Evolutionary conservation across 1,140 invertebrate genomes (phyloP).

Genomic region (Leptopilina boulardi): DNA sequence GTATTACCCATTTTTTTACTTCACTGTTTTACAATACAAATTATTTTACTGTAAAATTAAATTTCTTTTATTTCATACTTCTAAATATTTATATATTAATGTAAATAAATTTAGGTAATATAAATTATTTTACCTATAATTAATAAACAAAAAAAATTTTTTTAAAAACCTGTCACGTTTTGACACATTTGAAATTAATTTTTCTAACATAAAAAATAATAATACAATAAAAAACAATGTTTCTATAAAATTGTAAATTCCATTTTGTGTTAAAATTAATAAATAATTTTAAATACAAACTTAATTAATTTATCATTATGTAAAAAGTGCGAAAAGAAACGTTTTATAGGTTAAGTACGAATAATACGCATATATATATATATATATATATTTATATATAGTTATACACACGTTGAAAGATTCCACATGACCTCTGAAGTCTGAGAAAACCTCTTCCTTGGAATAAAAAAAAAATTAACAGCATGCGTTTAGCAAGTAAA

Average conservation of each 20-base stretch:
- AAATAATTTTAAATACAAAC: no score
- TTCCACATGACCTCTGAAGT: not conserved
- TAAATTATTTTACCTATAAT: no score
- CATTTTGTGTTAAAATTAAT: no score
- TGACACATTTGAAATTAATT: no score
- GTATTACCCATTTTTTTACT: slow-evolving; percentile 74
- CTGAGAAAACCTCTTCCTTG: not conserved
- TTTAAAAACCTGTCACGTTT: no score
- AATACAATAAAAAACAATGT: no score
- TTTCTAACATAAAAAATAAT: no score
- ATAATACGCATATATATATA: not conserved
- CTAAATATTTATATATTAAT: not conserved
- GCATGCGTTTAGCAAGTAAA: slow-evolving; percentile 1
- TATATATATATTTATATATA: not conserved
- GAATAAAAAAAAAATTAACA: slow-evolving; percentile 13
- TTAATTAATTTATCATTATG: no score
- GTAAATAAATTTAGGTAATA: no score
- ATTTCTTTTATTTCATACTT: slow-evolving; percentile 32
- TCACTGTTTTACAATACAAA: not conserved
- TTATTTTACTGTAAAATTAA: not conserved
- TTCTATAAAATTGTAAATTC: no score
- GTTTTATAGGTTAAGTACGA: slow-evolving; percentile 10
- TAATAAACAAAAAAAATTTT: no score
- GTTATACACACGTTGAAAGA: not conserved
- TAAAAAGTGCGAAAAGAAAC: not conserved